phyloP scores from a whole-genome alignment of 2,888 invertebrate genomes.

The Mythimna vitellina region DNA sequence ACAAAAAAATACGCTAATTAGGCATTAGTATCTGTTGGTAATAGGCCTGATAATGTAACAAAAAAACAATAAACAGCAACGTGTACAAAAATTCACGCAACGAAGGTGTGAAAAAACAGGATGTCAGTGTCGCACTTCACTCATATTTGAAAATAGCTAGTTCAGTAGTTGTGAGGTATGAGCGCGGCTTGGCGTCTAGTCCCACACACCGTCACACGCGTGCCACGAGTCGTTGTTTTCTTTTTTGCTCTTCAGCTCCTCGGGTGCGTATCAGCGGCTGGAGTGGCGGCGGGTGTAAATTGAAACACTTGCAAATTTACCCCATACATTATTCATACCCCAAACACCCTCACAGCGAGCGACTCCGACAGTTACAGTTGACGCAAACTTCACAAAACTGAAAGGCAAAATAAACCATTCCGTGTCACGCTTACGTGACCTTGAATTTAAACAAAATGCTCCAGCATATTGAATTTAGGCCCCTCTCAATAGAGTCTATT shows the following conservation, averaged over 20 bases:
- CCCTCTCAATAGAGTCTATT: slow-evolving; percentile 67
- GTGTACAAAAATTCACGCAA: slow-evolving; percentile 16
- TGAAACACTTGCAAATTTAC: slow-evolving; percentile 91
- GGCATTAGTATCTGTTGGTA: too few relatives aligned
- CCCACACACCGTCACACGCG: slow-evolving; percentile 55
- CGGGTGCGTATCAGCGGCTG: slow-evolving; percentile 83
- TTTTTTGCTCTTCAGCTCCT: slow-evolving; percentile 88
- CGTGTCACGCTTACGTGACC: slow-evolving; percentile 59
- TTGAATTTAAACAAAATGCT: slow-evolving; percentile 60
- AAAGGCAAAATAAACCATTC: slow-evolving; percentile 74
- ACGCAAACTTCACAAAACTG: slow-evolving; percentile 79
- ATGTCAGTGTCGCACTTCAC: slow-evolving; percentile 60
- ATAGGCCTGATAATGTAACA: neutral
- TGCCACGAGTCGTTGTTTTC: slow-evolving; percentile 81
- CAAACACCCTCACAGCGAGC: slow-evolving; percentile 83
- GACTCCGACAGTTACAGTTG: slow-evolving; percentile 82
- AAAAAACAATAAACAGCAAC: neutral
- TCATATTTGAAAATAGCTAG: slow-evolving; percentile 64
- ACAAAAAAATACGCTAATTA: too few relatives aligned
- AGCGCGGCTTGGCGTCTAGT: slow-evolving; percentile 49
- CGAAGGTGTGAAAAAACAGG: slow-evolving; percentile 55
- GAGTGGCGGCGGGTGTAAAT: slow-evolving; percentile 89
- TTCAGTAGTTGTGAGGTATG: slow-evolving; percentile 51
- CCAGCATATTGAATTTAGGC: slow-evolving; percentile 59
- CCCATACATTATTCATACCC: slow-evolving; percentile 89